phyloP scores from a whole-genome alignment of 2,888 invertebrate species.

The Caenorhabditis japonica region DNA sequence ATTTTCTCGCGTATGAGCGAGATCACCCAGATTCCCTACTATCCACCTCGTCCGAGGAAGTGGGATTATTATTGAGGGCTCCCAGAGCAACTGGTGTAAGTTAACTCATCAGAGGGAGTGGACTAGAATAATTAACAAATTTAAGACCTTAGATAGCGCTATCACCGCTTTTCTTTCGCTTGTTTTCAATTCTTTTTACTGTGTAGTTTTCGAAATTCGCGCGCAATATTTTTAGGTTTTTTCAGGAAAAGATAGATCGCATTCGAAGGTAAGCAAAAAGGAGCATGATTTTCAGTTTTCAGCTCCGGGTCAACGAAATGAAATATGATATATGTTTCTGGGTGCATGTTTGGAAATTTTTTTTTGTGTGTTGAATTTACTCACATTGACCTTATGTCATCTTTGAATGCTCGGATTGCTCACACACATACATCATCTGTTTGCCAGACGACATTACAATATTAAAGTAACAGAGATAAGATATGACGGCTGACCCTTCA shows the following conservation, averaged over 20 bases:
- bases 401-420: neutral
- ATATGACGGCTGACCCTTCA: no score
- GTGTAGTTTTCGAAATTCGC: constrained; percentile 9
- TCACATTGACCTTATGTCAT: neutral
- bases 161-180: neutral
- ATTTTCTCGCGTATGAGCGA: neutral
- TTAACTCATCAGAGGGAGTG: no score
- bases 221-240: constrained; percentile 2
- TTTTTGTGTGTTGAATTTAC: neutral
- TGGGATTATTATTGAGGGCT: no score
- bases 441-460: no score
- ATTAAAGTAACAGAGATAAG: no score
- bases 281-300: constrained; percentile 1
- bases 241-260: neutral
- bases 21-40: no score
- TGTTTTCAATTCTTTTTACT: neutral
- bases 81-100: no score
- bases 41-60: no score
- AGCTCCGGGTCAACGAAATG: no score
- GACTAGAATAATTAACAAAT: neutral
- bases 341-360: neutral
- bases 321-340: neutral
- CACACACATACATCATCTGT: neutral
- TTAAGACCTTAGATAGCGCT: neutral
- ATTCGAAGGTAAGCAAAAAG: constrained; percentile 1